Base-by-base conservation (phyloP, 2,113 vertebrate species). In the Microtus pennsylvanicus region DNA sequence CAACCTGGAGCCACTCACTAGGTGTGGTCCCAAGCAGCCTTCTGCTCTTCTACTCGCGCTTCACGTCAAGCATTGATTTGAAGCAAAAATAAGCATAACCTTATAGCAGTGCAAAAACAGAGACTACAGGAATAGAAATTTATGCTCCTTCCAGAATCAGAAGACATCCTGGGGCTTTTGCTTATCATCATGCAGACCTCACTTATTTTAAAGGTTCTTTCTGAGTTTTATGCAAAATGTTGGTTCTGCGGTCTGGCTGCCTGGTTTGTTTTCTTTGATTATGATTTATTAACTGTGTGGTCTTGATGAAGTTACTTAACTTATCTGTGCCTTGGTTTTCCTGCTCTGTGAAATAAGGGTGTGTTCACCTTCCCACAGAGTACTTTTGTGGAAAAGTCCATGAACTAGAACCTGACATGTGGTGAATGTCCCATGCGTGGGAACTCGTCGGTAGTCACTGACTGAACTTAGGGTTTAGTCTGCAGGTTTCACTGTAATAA, bases 211-310 rank as follows among this genome's bases (percentile, higher is more conserved):
- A 28, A 42, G n/a, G 81, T 87, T 70, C 28, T 72, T 76, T 92
- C 80, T 74, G 89, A 42, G n/a, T 94, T 93, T 93, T 74, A 76
- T 52, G 86, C 50, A 22, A 24, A 83, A 55, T 12, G 12, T 33
- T 52, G 38, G 35, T 65, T 93, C 91, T 94, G 58, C 2, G 58
- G 42, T 61, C 67, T 35, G 67, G 78, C 22, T 76, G 30, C 26
- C 16, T 90, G 77, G 47, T 1, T 94, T 89, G 83, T 87, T 80
- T 90, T 87, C 21, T 74, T 89, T 89, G 78, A 74, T 42, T 89
- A 4, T 35, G 24, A 91, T 82, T 96, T 38, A 95, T 83, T 55
- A 83, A 70, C 74, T 96, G 67, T 80, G 69, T 63, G 42, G 81
- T 17, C 0, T n/a, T 82, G 67, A 35, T 58, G 24, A 82, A 89